Evolutionary conservation across 1,140 invertebrate species (phyloP).

Genomic region (Zaprionus taronus): DNA sequence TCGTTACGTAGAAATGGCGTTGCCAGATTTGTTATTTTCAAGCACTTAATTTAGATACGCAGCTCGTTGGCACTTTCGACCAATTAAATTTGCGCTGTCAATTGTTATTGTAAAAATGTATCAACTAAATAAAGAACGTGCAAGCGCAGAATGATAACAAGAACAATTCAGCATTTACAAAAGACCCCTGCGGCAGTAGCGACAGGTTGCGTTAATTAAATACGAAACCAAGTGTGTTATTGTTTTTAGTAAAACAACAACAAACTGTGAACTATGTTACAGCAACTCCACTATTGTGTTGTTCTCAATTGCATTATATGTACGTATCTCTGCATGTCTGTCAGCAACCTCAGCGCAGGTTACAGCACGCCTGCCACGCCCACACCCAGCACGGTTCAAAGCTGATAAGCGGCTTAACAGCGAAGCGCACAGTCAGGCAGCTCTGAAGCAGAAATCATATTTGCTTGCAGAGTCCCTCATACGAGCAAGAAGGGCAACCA

Average conservation of each 20-base stretch:
- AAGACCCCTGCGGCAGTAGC: background rate
- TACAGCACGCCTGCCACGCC: constrained; percentile 18
- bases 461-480: background rate
- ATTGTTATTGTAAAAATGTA: background rate
- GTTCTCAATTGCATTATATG: constrained; percentile 15
- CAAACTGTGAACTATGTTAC: background rate
- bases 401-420: constrained; percentile 74
- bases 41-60: too few relatives aligned
- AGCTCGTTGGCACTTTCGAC: too few relatives aligned
- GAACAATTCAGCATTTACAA: background rate
- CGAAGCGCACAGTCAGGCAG: constrained; percentile 7
- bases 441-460: background rate
- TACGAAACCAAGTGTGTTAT: background rate
- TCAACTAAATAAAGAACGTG: background rate
- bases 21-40: background rate
- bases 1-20: background rate
- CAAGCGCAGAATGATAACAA: background rate
- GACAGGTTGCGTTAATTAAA: constrained; percentile 8
- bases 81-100: too few relatives aligned
- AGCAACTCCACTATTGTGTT: constrained; percentile 1
- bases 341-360: constrained; percentile 31
- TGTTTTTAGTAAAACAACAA: background rate
- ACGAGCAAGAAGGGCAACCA: background rate
- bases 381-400: constrained; percentile 35
- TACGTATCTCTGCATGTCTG: background rate